Conservation (phyloP, 2,888 invertebrate genomes). For the Cephus runcator region DNA sequence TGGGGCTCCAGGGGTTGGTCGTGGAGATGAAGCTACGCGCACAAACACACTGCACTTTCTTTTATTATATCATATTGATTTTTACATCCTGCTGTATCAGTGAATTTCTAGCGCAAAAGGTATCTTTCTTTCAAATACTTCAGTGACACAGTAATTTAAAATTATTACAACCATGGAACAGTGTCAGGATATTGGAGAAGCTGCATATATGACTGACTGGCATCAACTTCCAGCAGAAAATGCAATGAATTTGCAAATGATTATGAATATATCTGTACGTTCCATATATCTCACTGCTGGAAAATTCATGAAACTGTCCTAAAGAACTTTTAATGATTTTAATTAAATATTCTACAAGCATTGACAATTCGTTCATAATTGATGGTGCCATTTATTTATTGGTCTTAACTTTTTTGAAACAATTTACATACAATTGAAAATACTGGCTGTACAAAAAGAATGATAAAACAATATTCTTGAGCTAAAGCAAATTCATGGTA, state of each 20-base stretch:
- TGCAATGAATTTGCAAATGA: conserved; percentile 27
- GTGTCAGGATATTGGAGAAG: neutral
- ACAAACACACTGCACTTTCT: no score
- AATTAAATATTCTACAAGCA: conserved; percentile 38
- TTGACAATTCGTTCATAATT: conserved; percentile 10
- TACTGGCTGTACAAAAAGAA: neutral
- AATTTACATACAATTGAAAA: neutral
- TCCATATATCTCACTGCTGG: conserved; percentile 39
- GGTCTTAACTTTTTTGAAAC: neutral
- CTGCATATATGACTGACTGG: conserved; percentile 36
- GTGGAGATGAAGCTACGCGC: no score
- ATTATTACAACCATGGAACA: neutral
- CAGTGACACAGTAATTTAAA: neutral
- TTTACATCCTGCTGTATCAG: conserved; percentile 37
- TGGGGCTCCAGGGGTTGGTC: no score
- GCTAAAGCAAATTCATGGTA: neutral
- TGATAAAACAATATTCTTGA: neutral
- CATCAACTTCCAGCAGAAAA: conserved; percentile 30
- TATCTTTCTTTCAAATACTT: conserved; percentile 11
- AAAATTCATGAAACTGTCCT: conserved; percentile 39
- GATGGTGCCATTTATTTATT: neutral
- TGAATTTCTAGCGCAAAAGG: conserved; percentile 34
- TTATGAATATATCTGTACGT: conserved; percentile 34
- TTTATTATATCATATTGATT: conserved; percentile 3
- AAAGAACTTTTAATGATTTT: conserved; percentile 40